Evolutionary conservation across 2,888 invertebrate genomes (phyloP).

Genomic region (Lasius fuliginosus): DNA sequence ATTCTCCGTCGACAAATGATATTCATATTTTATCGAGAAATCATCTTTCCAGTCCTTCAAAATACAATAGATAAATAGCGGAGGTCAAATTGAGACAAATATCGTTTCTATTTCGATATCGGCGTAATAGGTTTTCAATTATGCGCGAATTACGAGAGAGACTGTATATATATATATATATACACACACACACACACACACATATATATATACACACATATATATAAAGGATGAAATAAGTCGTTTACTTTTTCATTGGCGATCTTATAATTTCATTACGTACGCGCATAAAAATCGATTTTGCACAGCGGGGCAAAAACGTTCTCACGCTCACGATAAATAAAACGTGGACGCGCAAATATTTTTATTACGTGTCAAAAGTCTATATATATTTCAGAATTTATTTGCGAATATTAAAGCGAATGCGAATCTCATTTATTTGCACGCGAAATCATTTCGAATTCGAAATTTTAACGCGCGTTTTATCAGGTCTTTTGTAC

Average conservation of each 20-base stretch:
- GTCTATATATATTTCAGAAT: neutral
- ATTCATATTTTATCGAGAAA: slow-evolving; percentile 5
- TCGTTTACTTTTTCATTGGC: neutral
- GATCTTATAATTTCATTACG: slow-evolving; percentile 27
- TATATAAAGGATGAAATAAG: neutral
- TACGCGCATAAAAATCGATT: slow-evolving; percentile 15
- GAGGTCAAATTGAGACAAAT: neutral
- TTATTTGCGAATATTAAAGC: slow-evolving; percentile 32
- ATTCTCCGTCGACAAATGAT: neutral
- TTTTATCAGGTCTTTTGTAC: slow-evolving; percentile 1
- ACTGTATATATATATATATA: neutral
- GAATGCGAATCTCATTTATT: slow-evolving; percentile 10
- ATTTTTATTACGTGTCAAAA: slow-evolving; percentile 3
- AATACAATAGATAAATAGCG: neutral
- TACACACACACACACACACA: neutral
- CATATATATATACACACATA: neutral
- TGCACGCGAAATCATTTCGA: slow-evolving; percentile 20
- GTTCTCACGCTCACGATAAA: slow-evolving; percentile 1
- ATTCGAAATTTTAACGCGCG: slow-evolving; percentile 10
- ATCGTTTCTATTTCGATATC: neutral
- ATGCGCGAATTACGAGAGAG: neutral
- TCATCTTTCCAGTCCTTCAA: neutral
- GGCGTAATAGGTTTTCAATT: neutral
- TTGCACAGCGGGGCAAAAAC: neutral
- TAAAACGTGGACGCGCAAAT: neutral